Base-by-base conservation (phyloP, 2,797 vertebrate species). In the Phaenicophaeus curvirostris region DNA sequence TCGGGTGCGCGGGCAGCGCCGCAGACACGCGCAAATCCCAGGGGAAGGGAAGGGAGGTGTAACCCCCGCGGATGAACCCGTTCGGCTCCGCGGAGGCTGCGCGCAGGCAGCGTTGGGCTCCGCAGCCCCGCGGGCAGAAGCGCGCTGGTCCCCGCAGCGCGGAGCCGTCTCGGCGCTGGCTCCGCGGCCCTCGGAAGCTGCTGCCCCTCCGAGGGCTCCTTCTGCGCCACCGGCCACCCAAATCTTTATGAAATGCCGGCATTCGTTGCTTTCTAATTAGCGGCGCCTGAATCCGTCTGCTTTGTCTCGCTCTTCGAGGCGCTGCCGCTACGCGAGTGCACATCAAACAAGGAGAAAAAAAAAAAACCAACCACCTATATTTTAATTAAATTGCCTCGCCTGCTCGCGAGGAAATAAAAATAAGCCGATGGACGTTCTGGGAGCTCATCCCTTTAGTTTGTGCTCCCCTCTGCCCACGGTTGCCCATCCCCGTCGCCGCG, bases 251-350 rank as follows among this genome's bases (percentile, higher is more conserved):
- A 73, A 50, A 63, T 44, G 83, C 65, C 59, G 30, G 72, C 25
- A 87, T 96, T 95, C 81, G 89, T 96, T 95, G 89, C 88, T 73
- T 62, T 92, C 85, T 94, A 92, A 96, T 94, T 92, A 91, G 74
- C 37, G 65, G 73, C 37, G 48, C 62, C 65, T 30, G 65, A 68
- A 50, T 61, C 35, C 8, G n/a, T 23, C 46, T 28, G 54, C 59
- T 72, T 46, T 23, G 41, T 55, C 48, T 37, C 39, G 19, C 31
- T 59, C 28, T 41, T 48, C 41, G 11, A 48, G 51, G 35, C 3
- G 15, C 28, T 51, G 51, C 59, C 57, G 50, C 73, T 67, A 39
- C 9, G 41, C 8, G 24, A 93, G 39, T 2, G 67, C 31, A 21
- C n/a, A 58, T 54, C 69, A 58, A 75, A 74, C 11, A 24, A 39